Evolutionary conservation across 2,888 invertebrate genomes (phyloP).

Genomic region (Philereme transversata): DNA sequence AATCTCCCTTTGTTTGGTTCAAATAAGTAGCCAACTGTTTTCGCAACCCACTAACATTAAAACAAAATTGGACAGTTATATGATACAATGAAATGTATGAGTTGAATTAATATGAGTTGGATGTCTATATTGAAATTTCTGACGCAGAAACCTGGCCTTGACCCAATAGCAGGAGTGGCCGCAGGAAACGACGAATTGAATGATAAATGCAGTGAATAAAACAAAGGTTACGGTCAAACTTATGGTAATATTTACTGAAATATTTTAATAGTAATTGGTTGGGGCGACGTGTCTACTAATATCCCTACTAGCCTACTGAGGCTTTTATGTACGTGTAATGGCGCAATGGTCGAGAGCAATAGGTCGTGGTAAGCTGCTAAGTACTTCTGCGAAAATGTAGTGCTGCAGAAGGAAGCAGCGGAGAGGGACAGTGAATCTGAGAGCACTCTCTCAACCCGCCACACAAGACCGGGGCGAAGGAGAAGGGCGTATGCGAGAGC

Average conservation of each 20-base stretch:
- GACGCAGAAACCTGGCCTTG: conserved; percentile 33
- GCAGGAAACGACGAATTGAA: conserved; percentile 28
- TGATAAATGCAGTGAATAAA: conserved; percentile 18
- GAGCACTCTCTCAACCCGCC: too few relatives aligned
- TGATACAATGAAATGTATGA: conserved; percentile 27
- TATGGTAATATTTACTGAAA: neutral
- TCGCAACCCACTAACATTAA: conserved; percentile 12
- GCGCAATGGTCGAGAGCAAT: too few relatives aligned
- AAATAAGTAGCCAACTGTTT: neutral
- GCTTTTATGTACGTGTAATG: too few relatives aligned
- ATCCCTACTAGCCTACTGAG: too few relatives aligned
- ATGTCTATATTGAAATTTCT: conserved; percentile 25
- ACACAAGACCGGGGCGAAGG: too few relatives aligned
- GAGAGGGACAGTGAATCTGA: too few relatives aligned
- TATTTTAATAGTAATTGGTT: neutral
- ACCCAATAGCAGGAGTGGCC: conserved; percentile 32
- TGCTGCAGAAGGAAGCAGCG: too few relatives aligned
- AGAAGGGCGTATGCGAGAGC: too few relatives aligned
- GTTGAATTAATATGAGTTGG: conserved; percentile 26
- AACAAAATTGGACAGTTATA: conserved; percentile 17
- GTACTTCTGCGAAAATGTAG: too few relatives aligned
- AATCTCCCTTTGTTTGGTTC: too few relatives aligned
- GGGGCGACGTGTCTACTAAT: too few relatives aligned
- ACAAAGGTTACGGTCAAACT: conserved; percentile 25
- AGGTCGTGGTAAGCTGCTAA: too few relatives aligned